phyloP scores from a whole-genome alignment of 2,113 vertebrate genomes.

The Aptenodytes patagonicus region DNA sequence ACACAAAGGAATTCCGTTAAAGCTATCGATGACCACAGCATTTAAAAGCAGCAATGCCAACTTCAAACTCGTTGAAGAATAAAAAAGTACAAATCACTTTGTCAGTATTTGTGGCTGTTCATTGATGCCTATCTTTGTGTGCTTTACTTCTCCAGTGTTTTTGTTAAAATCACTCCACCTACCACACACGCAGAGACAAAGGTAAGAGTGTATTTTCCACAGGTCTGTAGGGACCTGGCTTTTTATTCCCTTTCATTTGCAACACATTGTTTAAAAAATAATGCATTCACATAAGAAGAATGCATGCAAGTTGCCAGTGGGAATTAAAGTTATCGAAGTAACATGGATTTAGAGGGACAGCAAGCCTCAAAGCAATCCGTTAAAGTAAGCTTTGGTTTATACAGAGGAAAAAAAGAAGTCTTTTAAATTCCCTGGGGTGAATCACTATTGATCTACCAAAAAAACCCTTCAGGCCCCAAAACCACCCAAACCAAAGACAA shows the following conservation, averaged over 20 bases:
- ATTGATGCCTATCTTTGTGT: neutral
- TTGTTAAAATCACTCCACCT: neutral
- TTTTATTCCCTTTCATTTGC: neutral
- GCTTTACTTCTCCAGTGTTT: neutral
- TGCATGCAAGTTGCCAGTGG: neutral
- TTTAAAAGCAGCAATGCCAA: neutral
- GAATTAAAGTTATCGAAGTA: conserved; percentile 15
- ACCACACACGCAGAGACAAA: neutral
- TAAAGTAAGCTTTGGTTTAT: neutral
- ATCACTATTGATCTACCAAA: neutral
- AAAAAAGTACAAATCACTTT: neutral
- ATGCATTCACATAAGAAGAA: neutral
- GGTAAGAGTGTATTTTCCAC: neutral
- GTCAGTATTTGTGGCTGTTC: neutral
- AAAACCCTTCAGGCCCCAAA: neutral
- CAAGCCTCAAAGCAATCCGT: neutral
- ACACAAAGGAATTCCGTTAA: neutral
- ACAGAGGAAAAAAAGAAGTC: neutral
- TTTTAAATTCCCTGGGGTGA: neutral
- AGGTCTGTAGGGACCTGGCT: neutral
- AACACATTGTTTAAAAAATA: conserved; percentile 14
- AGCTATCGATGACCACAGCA: neutral
- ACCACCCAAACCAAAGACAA: neutral
- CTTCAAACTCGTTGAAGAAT: neutral
- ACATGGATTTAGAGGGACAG: neutral